phyloP scores from a whole-genome alignment of 23 tunicate genomes.

The Aplidium turbinatum region DNA sequence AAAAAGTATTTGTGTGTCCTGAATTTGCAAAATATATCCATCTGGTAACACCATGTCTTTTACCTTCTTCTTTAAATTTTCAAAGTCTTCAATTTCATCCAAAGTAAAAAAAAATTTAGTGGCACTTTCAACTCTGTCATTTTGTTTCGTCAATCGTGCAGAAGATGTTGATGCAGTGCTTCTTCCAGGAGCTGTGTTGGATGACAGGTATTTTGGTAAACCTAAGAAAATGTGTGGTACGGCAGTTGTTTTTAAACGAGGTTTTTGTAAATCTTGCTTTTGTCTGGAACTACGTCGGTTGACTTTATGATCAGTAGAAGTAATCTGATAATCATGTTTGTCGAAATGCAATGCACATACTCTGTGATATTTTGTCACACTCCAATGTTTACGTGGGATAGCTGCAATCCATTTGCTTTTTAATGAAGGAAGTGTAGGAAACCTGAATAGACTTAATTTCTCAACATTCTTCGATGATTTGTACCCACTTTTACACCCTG shows the following conservation, averaged over 20 bases:
- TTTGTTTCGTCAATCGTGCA: constrained; percentile 17
- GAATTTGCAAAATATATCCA: neutral
- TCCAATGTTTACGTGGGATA: constrained; percentile 14
- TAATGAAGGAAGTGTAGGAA: constrained; percentile 1
- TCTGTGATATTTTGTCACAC: constrained; percentile 17
- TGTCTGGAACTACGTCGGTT: neutral
- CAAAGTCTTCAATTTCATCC: neutral
- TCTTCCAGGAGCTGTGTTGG: neutral
- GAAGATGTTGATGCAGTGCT: constrained; percentile 20
- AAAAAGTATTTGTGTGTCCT: neutral
- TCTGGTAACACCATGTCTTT: neutral
- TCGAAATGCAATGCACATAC: constrained; percentile 10
- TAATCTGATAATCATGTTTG: constrained; percentile 3
- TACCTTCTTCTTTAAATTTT: neutral
- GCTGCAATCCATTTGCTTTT: constrained; percentile 9
- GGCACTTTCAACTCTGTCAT: neutral
- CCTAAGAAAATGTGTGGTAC: constrained; percentile 12
- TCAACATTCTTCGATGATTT: constrained; percentile 5
- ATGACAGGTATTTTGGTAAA: constrained; percentile 7
- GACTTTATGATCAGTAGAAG: constrained; percentile 3
- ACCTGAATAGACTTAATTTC: neutral
- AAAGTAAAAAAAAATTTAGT: neutral
- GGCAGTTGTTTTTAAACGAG: constrained; percentile 20
- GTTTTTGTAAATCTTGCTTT: neutral
- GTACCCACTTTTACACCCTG: constrained; percentile 20